Percentiles rank a stretch among this genome's conserved stretches.
phyloP scores from a whole-genome alignment of 2,888 invertebrate species.

The Thysanoteuthis rhombus region DNA sequence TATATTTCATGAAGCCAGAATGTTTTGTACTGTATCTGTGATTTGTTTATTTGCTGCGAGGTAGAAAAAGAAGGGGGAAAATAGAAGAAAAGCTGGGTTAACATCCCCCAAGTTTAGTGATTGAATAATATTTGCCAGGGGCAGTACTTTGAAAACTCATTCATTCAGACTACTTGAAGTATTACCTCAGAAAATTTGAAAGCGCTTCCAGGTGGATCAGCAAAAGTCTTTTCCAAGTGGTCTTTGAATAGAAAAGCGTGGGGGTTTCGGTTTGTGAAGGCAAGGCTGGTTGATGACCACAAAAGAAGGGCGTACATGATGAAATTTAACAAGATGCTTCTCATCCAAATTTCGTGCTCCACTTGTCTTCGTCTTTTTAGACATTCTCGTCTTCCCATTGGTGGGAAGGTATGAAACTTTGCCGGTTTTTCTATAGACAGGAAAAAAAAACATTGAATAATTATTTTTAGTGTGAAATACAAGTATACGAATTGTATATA shows the following conservation, averaged over 20 bases:
- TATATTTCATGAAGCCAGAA: too few species aligned
- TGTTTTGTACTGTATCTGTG: too few species aligned
- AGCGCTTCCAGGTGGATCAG: not conserved
- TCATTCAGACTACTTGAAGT: too few species aligned
- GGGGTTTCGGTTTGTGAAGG: not conserved
- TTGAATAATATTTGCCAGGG: too few species aligned
- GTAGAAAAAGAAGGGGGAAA: too few species aligned
- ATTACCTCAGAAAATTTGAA: not conserved
- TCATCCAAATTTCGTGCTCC: not conserved
- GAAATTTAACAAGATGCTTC: not conserved
- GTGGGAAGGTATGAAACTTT: not conserved
- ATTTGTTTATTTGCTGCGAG: too few species aligned
- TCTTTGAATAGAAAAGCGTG: not conserved
- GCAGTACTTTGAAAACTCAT: too few species aligned
- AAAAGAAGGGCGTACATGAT: not conserved
- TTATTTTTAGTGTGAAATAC: not conserved
- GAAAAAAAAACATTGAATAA: not conserved
- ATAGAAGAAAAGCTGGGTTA: too few species aligned
- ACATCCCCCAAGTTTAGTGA: too few species aligned
- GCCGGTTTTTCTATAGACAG: not conserved
- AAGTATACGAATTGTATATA: too few species aligned
- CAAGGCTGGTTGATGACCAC: not conserved
- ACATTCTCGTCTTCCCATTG: not conserved
- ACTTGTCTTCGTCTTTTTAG: not conserved
- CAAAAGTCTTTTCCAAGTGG: not conserved